Conservation (phyloP, 2,113 vertebrate species). For the Echinops telfairi region DNA sequence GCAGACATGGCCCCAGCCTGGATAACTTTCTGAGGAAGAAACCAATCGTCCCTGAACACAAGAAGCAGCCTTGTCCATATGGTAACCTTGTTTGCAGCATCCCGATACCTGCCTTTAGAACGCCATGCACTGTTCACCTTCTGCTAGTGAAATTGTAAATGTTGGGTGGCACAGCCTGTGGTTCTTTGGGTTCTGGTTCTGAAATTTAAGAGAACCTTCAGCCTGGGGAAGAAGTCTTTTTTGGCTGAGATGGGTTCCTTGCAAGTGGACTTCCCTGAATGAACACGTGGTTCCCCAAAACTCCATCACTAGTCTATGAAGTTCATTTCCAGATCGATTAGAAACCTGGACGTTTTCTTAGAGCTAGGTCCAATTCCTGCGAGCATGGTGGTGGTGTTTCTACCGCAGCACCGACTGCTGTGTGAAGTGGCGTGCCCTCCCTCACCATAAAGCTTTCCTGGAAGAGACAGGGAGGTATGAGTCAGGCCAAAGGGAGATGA, state of each 20-base stretch:
- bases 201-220: slow-evolving; percentile 28
- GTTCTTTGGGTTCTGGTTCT: slow-evolving; percentile 40
- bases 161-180: background rate
- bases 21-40: slow-evolving; percentile 98
- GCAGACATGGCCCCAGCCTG: slow-evolving; percentile 96
- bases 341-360: background rate
- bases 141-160: slow-evolving; percentile 42
- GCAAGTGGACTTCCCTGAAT: slow-evolving; percentile 6
- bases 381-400: background rate
- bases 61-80: slow-evolving; percentile 98
- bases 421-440: background rate
- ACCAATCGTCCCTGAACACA: slow-evolving; percentile 96
- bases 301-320: background rate
- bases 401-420: background rate
- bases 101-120: background rate
- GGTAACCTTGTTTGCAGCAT: slow-evolving; percentile 87
- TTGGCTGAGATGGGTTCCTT: background rate
- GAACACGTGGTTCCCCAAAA: slow-evolving; percentile 21
- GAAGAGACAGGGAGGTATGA: background rate
- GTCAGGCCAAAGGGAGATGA: background rate
- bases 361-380: background rate
- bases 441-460: background rate
- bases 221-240: slow-evolving; percentile 17
- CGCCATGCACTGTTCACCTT: slow-evolving; percentile 1
- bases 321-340: background rate